These are phyloP conservation scores for Tyto alba DNA, from an alignment of 2,113 vertebrate species.

Conservation along the genomic window DNA sequence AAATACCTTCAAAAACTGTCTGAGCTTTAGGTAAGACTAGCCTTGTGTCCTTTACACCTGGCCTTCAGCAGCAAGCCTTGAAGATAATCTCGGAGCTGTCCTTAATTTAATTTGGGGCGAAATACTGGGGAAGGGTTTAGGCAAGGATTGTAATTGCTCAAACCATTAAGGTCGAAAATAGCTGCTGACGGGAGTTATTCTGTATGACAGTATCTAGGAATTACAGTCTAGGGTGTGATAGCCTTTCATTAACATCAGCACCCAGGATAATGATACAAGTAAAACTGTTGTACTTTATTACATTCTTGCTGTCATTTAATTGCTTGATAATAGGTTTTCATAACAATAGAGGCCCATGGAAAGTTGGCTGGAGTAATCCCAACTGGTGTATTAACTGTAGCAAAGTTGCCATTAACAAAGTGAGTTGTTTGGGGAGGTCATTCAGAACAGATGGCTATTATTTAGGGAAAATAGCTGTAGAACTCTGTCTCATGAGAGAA, in stretches of 20 bases:
- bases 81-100: background rate
- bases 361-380: conserved; percentile 57
- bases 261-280: conserved; percentile 58
- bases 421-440: conserved; percentile 42
- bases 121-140: background rate
- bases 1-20: background rate
- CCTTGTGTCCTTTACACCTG: background rate
- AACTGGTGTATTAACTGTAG: conserved; percentile 1
- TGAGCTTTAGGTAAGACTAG: rapidly evolving
- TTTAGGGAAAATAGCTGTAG: conserved; percentile 43
- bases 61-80: background rate
- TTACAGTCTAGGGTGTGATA: conserved; percentile 45
- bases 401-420: conserved; percentile 28
- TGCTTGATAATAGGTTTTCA: conserved; percentile 61
- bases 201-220: conserved; percentile 10
- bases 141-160: background rate
- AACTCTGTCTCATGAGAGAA: background rate
- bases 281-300: conserved; percentile 58
- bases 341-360: conserved; percentile 39
- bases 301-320: conserved; percentile 60
- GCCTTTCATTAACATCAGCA: conserved; percentile 64
- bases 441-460: conserved; percentile 61
- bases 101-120: conserved; percentile 3
- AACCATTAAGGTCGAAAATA: background rate
- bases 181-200: conserved; percentile 26